Evolutionary conservation across 2,797 vertebrate genomes (phyloP), one percentile per base, ranked within the genome.

Genomic region (Erethizon dorsatum): DNA sequence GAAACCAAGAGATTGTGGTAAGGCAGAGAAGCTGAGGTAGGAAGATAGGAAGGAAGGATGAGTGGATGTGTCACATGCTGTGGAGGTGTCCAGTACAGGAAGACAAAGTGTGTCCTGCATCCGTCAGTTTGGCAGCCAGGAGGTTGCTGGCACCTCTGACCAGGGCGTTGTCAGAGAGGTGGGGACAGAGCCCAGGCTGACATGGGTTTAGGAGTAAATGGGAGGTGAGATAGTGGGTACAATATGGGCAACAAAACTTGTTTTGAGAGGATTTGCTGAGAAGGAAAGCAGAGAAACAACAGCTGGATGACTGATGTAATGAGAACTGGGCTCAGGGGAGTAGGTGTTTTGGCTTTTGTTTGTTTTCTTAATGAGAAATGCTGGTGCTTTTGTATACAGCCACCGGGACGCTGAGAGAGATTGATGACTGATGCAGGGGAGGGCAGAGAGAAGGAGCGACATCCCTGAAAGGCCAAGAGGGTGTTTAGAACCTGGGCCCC

Each of bases 341-440:
- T 50, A 83, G 31, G 47, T 85, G 24, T 95, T 90, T 50, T 11
- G 77, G 61, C 78, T 83, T 78, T n/a, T 28, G 6, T 90, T 90
- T 59, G 50, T 73, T 83, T 83, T 93, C 95, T 82, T 47, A 31
- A 59, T 90, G 78, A 86, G 56, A 85, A 94, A 28, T n/a, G 6
- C 10, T 50, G 12, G 56, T 54, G 17, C 9, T 0, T 85, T 9
- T 67, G 33, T 86, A 12, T 37, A 11, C 71, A 56, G 17, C 45
- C 59, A 80, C 85, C 73, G 41, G 24, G 22, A 47, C 67, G 50
- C 67, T 41, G 54, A 93, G 50, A 56, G 54, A 59, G 37, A 20
- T 28, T 4, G 10, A 1, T 82, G 59, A 9, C 28, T 41, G 73
- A 0, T 14, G 6, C 37, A 47, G 79, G 82, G n/a, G 26, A 77